These are phyloP conservation scores for Amyelois transitella DNA, from an alignment of 1,140 invertebrate species.

Conservation along the genomic window DNA sequence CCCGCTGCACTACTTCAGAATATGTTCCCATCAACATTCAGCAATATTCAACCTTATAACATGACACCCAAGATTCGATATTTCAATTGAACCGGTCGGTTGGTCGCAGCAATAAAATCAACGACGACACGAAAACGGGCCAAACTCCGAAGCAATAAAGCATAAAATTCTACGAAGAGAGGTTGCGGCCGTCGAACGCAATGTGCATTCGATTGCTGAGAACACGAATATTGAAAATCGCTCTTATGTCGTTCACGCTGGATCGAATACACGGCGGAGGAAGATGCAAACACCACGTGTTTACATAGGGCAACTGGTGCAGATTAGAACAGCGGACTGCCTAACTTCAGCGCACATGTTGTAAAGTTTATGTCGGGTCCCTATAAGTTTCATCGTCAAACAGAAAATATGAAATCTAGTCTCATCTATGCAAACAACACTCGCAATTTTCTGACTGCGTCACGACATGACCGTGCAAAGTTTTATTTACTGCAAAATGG, in stretches of 20 bases:
- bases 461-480: background rate
- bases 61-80: constrained; percentile 2
- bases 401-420: background rate
- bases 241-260: constrained; percentile 53
- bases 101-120: constrained; percentile 10
- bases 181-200: constrained; percentile 27
- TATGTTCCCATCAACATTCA: background rate
- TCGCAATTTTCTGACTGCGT: background rate
- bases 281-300: constrained; percentile 49
- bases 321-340: constrained; percentile 43
- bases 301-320: constrained; percentile 53
- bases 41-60: constrained; percentile 5
- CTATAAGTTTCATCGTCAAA: background rate
- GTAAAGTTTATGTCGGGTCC: constrained; percentile 37
- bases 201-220: constrained; percentile 56
- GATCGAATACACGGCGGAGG: constrained; percentile 44
- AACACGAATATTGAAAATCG: constrained; percentile 63
- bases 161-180: constrained; percentile 31
- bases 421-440: background rate
- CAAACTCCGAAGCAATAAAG: constrained; percentile 39
- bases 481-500: background rate
- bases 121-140: constrained; percentile 39
- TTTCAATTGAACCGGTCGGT: background rate
- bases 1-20: constrained; percentile 25
- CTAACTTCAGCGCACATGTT: constrained; percentile 50